These are phyloP conservation scores for Pituophis catenifer DNA, from an alignment of 2,113 vertebrate species.

Conservation along the genomic window DNA sequence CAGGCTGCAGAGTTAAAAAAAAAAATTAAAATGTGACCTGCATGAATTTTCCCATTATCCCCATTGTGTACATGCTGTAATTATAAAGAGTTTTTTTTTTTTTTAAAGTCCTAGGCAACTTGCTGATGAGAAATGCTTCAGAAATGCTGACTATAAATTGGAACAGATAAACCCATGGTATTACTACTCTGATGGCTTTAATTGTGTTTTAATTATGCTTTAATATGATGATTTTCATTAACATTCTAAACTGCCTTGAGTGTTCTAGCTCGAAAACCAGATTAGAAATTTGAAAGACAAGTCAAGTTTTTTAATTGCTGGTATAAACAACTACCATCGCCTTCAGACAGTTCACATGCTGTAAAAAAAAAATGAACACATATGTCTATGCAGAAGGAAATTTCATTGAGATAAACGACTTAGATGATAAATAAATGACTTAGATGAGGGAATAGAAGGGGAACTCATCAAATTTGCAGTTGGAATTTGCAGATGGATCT, in stretches of 20 bases:
- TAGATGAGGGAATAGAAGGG: background rate
- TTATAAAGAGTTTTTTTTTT: conserved; percentile 39
- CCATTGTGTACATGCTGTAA: conserved; percentile 25
- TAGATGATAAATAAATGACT: background rate
- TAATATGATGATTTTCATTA: conserved; percentile 16
- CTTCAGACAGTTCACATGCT: background rate
- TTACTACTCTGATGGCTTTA: conserved; percentile 19
- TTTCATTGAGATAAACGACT: background rate
- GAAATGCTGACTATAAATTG: conserved; percentile 45
- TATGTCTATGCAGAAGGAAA: background rate
- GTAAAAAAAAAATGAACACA: background rate
- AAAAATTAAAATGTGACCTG: background rate
- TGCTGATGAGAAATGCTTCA: conserved; percentile 25
- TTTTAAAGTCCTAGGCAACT: fast-evolving
- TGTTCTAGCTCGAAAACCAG: conserved; percentile 7
- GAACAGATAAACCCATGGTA: conserved; percentile 53
- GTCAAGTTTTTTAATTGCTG: background rate
- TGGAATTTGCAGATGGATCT: background rate
- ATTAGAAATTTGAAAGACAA: conserved; percentile 13
- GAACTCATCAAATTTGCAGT: background rate
- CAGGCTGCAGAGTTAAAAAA: background rate
- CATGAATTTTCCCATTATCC: background rate
- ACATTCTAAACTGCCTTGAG: conserved; percentile 5
- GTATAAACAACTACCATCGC: background rate
- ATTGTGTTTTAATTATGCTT: conserved; percentile 28